phyloP scores from a whole-genome alignment of 2,113 vertebrate genomes.

The Acinonyx jubatus region DNA sequence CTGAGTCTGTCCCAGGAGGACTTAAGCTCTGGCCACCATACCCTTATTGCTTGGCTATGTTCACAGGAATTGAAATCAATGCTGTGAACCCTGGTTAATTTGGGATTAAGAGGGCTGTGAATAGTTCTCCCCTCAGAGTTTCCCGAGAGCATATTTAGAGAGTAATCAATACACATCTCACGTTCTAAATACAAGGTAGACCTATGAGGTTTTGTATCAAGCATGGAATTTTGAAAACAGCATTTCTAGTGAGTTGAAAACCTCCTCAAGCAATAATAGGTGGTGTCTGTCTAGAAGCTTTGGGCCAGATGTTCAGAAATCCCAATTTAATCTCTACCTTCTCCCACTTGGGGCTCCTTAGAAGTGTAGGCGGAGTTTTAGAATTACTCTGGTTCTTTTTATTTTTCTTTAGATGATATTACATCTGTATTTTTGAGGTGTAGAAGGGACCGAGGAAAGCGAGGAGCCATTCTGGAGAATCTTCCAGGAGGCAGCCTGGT shows the following conservation, averaged over 20 bases:
- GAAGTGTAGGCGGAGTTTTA: background rate
- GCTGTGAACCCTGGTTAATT: background rate
- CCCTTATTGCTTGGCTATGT: background rate
- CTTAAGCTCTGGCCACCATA: fast-evolving
- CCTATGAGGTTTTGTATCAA: background rate
- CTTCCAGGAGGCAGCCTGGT: background rate
- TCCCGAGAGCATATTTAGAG: background rate
- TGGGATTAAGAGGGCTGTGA: background rate
- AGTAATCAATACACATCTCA: background rate
- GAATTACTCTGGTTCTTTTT: background rate
- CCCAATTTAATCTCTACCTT: background rate
- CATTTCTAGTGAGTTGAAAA: background rate
- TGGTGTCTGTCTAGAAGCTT: background rate
- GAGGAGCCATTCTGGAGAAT: background rate
- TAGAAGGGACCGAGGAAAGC: background rate
- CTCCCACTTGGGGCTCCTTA: background rate
- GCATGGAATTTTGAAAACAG: background rate
- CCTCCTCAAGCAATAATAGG: background rate
- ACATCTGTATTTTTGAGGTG: background rate
- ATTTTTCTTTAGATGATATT: background rate
- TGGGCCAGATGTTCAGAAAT: background rate
- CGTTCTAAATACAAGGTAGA: background rate
- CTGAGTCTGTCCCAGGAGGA: background rate
- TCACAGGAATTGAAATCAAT: background rate
- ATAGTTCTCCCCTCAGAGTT: background rate